A percentile compares a stretch with the other conserved stretches of the same genome.
Conservation (phyloP, 92 coral and sea anemone genomes). For the Zoanthus gigantus region DNA sequence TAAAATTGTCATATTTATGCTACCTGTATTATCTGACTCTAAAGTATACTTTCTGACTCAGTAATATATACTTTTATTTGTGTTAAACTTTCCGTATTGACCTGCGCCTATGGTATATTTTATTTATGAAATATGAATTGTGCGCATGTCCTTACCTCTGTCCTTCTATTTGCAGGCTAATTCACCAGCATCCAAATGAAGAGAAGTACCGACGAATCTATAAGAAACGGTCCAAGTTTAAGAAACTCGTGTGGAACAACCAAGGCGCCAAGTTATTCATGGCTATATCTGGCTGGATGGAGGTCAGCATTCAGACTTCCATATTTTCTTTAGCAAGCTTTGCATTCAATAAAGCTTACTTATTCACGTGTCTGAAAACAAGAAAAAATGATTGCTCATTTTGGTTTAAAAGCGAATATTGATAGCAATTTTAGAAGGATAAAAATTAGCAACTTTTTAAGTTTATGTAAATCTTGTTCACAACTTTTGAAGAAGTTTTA, state of each 20-base stretch:
- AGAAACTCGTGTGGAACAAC: slow-evolving; percentile 32
- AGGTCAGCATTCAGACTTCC: background rate
- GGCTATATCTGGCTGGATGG: slow-evolving; percentile 48
- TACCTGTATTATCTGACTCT: too few species aligned
- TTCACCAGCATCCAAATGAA: slow-evolving; percentile 31
- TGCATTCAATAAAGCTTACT: too few species aligned
- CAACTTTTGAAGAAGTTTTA: too few species aligned
- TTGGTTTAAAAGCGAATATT: too few species aligned
- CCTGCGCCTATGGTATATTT: background rate
- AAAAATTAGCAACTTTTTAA: too few species aligned
- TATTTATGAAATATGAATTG: background rate
- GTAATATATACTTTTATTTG: too few species aligned
- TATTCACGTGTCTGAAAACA: too few species aligned
- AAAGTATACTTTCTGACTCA: too few species aligned
- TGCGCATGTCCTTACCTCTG: background rate
- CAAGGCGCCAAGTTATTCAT: slow-evolving; percentile 40
- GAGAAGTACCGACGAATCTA: slow-evolving; percentile 31
- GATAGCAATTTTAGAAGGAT: too few species aligned
- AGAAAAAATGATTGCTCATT: too few species aligned
- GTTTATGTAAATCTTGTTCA: too few species aligned
- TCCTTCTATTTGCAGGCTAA: background rate
- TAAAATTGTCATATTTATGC: background rate
- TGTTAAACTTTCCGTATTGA: too few species aligned
- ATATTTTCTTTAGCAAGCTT: background rate
- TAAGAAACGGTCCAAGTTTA: slow-evolving; percentile 41